Evolutionary conservation across 1,140 invertebrate species (phyloP).

Genomic region (Conopomorpha cramerella): DNA sequence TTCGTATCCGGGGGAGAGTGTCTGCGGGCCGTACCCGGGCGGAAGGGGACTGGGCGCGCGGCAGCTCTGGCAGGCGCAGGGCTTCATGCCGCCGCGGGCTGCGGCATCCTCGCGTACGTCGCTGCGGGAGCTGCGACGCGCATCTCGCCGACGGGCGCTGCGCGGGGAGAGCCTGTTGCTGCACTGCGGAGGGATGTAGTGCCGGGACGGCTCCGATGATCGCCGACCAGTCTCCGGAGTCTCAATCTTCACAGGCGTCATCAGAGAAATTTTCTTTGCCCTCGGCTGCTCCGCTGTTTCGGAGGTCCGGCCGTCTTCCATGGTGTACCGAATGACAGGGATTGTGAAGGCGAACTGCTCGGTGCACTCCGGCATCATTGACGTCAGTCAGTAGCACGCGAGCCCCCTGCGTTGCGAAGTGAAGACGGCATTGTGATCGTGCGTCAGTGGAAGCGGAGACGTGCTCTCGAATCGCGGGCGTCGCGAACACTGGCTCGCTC

Average conservation of each 20-base stretch:
- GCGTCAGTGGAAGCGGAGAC: slow-evolving; percentile 16
- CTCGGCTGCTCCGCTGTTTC: slow-evolving; percentile 21
- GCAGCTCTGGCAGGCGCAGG: slow-evolving; percentile 49
- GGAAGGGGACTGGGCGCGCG: slow-evolving; percentile 42
- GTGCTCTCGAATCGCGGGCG: slow-evolving; percentile 1
- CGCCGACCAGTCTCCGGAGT: slow-evolving; percentile 36
- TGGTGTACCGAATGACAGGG: slow-evolving; percentile 47
- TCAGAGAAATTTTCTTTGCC: slow-evolving; percentile 41
- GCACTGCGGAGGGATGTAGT: slow-evolving; percentile 49
- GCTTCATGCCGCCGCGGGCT: slow-evolving; percentile 36
- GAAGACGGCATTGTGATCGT: too few species aligned
- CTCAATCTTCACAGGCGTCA: slow-evolving; percentile 46
- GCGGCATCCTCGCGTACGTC: slow-evolving; percentile 21
- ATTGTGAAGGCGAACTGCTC: slow-evolving; percentile 44
- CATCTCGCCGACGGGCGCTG: slow-evolving; percentile 37
- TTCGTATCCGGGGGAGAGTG: slow-evolving; percentile 70
- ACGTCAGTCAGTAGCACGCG: slow-evolving; percentile 21
- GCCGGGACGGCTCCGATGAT: slow-evolving; percentile 35
- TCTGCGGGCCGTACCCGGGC: slow-evolving; percentile 45
- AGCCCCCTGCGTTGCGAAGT: slow-evolving; percentile 20
- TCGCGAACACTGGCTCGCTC: background rate
- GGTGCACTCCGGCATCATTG: slow-evolving; percentile 49
- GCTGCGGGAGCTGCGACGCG: slow-evolving; percentile 29
- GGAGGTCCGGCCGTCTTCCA: slow-evolving; percentile 35
- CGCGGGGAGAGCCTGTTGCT: slow-evolving; percentile 44